phyloP scores from a whole-genome alignment of 2,113 vertebrate genomes.

The Urocynchramus pylzowi region DNA sequence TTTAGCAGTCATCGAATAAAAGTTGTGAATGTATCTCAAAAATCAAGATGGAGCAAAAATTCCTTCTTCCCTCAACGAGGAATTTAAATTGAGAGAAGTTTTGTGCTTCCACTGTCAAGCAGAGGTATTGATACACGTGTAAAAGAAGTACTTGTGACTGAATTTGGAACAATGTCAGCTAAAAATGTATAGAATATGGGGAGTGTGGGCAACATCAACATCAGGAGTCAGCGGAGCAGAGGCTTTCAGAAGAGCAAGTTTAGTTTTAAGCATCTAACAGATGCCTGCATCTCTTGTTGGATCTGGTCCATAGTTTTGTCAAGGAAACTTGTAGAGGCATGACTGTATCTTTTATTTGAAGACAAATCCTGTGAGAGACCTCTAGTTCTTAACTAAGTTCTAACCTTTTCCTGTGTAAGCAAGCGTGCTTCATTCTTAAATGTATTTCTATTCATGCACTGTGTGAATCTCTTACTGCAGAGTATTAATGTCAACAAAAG shows the following conservation, averaged over 20 bases:
- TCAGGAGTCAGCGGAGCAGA: not conserved
- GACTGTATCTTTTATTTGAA: conserved; percentile 11
- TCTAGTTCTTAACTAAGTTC: conserved; percentile 4
- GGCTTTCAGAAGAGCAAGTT: not conserved
- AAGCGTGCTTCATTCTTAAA: not conserved
- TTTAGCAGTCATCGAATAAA: not conserved
- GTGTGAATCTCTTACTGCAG: conserved; percentile 2
- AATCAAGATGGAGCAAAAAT: not conserved
- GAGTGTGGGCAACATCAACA: not conserved
- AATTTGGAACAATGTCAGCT: not conserved
- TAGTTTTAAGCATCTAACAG: not conserved
- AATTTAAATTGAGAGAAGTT: not conserved
- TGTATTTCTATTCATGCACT: not conserved
- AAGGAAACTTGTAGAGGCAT: not conserved
- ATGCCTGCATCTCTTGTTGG: not conserved
- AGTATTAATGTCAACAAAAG: conserved; percentile 59
- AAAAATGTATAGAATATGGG: not conserved
- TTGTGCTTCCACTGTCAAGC: not conserved
- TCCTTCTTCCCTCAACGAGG: not conserved
- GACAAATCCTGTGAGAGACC: conserved; percentile 4
- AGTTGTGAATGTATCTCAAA: not conserved
- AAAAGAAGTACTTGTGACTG: not conserved
- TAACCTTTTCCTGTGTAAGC: conserved; percentile 48
- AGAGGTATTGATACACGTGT: not conserved
- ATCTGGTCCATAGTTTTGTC: not conserved